These are phyloP conservation scores for Gryon sp. DNA, from an alignment of 1,140 invertebrate genomes.

Conservation along the genomic window DNA sequence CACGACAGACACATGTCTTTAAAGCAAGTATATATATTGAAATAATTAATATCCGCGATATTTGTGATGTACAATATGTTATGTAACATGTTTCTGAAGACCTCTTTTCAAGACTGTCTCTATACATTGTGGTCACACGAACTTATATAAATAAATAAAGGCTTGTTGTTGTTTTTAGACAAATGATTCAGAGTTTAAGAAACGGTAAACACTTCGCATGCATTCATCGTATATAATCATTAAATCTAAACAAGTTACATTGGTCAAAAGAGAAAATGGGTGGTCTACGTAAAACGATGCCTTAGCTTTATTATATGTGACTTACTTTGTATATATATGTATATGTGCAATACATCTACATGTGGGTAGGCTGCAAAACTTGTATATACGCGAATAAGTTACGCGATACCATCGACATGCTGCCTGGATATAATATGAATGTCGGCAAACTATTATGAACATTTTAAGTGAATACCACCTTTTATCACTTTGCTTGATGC, in stretches of 20 bases:
- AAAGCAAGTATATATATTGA: too few relatives aligned
- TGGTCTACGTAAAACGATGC: conserved; percentile 69
- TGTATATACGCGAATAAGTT: conserved; percentile 34
- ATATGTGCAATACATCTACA: conserved; percentile 24
- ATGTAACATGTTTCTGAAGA: too few relatives aligned
- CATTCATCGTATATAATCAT: conserved; percentile 70
- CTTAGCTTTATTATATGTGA: conserved; percentile 61
- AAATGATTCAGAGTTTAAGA: conserved; percentile 68
- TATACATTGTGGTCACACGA: too few relatives aligned
- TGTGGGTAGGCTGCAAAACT: conserved; percentile 43
- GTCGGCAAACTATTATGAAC: conserved; percentile 61
- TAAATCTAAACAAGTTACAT: conserved; percentile 74
- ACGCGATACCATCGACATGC: conserved; percentile 67
- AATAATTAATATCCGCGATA: too few relatives aligned
- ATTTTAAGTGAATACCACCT: conserved; percentile 52
- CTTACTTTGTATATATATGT: conserved; percentile 42
- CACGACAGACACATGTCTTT: too few relatives aligned
- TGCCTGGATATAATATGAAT: conserved; percentile 56
- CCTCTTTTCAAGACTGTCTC: too few relatives aligned
- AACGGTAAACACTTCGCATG: conserved; percentile 70
- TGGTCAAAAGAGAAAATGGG: conserved; percentile 70
- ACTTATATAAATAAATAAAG: too few relatives aligned
- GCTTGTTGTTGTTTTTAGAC: too few relatives aligned
- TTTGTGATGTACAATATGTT: too few relatives aligned
- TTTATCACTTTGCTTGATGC: conserved; percentile 63